A percentile compares a stretch with the other conserved stretches of the same genome.
These are phyloP conservation scores for Oxytorus armatus DNA, from an alignment of 2,888 invertebrate species.

Conservation along the genomic window DNA sequence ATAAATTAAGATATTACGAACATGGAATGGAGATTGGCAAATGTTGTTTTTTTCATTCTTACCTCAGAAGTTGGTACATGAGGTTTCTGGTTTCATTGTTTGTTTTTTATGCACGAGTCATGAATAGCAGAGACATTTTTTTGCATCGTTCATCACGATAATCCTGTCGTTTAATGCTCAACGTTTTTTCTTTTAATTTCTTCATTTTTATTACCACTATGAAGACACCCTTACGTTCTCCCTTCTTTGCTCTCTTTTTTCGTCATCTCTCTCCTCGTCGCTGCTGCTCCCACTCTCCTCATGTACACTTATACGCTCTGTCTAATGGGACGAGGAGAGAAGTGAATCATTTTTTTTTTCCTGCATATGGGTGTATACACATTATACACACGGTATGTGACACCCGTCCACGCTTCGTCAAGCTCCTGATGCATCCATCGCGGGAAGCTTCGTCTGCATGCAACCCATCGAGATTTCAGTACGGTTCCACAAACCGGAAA, in stretches of 20 bases:
- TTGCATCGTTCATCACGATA: too few relatives aligned
- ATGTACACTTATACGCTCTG: slow-evolving; percentile 60
- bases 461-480: slow-evolving; percentile 54
- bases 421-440: slow-evolving; percentile 55
- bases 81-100: background rate
- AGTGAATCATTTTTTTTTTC: slow-evolving; percentile 71
- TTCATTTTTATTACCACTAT: slow-evolving; percentile 4
- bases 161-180: too few relatives aligned
- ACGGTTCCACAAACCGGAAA: slow-evolving; percentile 39
- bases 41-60: slow-evolving; percentile 15
- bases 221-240: slow-evolving; percentile 49
- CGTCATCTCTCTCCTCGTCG: slow-evolving; percentile 21
- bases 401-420: slow-evolving; percentile 58
- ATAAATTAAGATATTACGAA: background rate
- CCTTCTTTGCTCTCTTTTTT: slow-evolving; percentile 12
- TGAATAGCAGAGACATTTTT: background rate
- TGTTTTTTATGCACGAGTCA: background rate
- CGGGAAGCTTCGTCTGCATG: slow-evolving; percentile 52
- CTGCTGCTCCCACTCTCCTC: slow-evolving; percentile 49
- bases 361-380: slow-evolving; percentile 35
- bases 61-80: background rate
- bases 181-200: background rate
- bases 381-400: slow-evolving; percentile 59
- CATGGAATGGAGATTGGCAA: background rate
- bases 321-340: slow-evolving; percentile 69